Base-by-base conservation (phyloP, 2,113 vertebrate genomes). In the Elachura formosa region DNA sequence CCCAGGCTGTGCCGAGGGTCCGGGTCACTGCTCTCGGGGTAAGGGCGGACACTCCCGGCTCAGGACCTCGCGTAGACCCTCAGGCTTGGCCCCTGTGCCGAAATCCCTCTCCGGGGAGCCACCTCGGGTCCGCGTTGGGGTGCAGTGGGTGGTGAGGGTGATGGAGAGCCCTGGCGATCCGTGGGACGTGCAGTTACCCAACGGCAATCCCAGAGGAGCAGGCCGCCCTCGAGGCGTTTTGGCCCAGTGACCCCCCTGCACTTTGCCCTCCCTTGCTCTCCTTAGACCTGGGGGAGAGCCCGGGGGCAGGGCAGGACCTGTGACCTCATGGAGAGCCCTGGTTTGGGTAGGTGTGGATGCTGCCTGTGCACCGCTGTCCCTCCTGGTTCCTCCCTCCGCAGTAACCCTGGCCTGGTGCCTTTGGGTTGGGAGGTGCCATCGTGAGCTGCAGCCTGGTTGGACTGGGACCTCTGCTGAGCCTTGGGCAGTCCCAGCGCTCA, bases 141-240 rank as follows among this genome's bases (percentile, higher is more conserved):
- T 56, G 18, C 5, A 11, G 41, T 11, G 5, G 3, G 34, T 7
- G 49, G 9, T 24, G 59, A 29, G 45, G 10, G 54, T 14, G 61
- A 12, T 52, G 61, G 38, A 22, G 97, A 94, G 23, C 24, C 98
- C 97, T 3, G 71, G 12, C 3, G 6, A 28, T 33, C 74, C 14
- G 1, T 49, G 6, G 56, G 54, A 13, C 26, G 26, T 73, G 86
- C 5, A 1, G 56, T 4, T 7, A 16, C 45, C 26, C 59, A 5
- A 18, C 66, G 51, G 26, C n/a, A n/a, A n/a, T n/a, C n/a, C 75
- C 3, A 1, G 5, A 20, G 89, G 25, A 87, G 33, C 40, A 3
- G 14, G 9, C 59, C 14, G 67, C 4, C 6, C 36, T 49, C 3
- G 5, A 34, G 38, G 22, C 0, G 1, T 12, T 51, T 31, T 0